A percentile compares a stretch with the other conserved stretches of the same genome.
These are phyloP conservation scores for Crocidura indochinensis DNA, from an alignment of 2,797 vertebrate species.

Conservation along the genomic window DNA sequence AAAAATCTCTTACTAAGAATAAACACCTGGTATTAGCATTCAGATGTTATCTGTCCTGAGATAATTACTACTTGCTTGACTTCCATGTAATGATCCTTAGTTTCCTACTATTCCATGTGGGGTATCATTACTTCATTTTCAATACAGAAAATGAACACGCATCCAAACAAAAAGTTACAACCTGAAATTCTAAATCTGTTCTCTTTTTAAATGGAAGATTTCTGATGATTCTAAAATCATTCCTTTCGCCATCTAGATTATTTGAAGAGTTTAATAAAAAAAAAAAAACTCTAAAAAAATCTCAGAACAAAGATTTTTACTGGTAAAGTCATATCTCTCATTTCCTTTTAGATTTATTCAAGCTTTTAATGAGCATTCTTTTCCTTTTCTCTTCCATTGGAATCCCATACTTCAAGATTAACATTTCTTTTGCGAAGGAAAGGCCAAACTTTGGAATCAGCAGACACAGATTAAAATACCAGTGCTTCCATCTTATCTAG, in stretches of 20 bases:
- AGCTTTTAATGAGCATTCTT: slow-evolving; percentile 3
- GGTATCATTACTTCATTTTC: slow-evolving; percentile 47
- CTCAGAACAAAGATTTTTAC: slow-evolving; percentile 59
- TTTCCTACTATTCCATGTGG: background rate
- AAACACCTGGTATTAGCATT: background rate
- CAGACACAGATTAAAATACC: slow-evolving; percentile 18
- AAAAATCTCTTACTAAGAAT: slow-evolving; percentile 36
- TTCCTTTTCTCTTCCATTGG: background rate
- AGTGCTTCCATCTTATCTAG: slow-evolving; percentile 21
- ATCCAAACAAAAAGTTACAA: slow-evolving; percentile 50
- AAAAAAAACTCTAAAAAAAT: slow-evolving; percentile 63
- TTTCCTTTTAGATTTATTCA: slow-evolving; percentile 61
- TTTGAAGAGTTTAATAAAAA: slow-evolving; percentile 70
- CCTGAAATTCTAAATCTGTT: slow-evolving; percentile 21
- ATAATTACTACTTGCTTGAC: background rate
- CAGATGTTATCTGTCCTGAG: slow-evolving; percentile 1
- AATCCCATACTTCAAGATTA: background rate
- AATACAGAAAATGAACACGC: slow-evolving; percentile 36
- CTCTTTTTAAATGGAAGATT: slow-evolving; percentile 15
- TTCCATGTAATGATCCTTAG: background rate
- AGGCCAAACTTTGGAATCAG: slow-evolving; percentile 48
- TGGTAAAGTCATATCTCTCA: slow-evolving; percentile 24
- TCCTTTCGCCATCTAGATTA: slow-evolving; percentile 45
- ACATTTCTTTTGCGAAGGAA: slow-evolving; percentile 17
- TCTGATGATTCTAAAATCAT: slow-evolving; percentile 45